A percentile compares a stretch with the other conserved stretches of the same genome.
Conservation (phyloP, 2,113 vertebrate species). For the Carassius carassius region DNA sequence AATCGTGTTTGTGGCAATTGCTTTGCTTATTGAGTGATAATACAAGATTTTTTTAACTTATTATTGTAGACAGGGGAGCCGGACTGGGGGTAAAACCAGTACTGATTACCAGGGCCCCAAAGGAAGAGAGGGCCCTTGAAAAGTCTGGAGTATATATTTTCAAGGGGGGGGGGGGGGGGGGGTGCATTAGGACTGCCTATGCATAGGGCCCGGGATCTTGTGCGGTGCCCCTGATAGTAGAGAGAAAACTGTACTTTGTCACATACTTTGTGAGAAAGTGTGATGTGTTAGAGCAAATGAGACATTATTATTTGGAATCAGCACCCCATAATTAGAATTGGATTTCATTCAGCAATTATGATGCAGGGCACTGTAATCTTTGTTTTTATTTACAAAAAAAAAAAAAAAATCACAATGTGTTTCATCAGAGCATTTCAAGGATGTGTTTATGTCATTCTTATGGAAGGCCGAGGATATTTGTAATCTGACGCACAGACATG, state of each 20-base stretch:
- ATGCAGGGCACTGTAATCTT: neutral
- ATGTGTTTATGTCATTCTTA: conserved; percentile 65
- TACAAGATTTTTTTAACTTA: neutral
- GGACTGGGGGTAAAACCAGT: no score
- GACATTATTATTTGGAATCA: neutral
- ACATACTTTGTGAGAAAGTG: neutral
- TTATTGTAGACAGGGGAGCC: no score
- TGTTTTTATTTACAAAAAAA: neutral
- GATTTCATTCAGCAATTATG: neutral
- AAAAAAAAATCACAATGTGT: neutral
- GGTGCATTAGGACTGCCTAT: no score
- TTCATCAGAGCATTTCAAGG: conserved; percentile 4
- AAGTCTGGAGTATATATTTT: no score
- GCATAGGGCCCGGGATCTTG: no score
- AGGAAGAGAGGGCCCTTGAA: no score
- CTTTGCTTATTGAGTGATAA: neutral
- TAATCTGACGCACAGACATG: conserved; percentile 57
- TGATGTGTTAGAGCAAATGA: neutral
- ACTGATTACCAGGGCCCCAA: no score
- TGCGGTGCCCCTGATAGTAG: no score
- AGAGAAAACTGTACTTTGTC: no score
- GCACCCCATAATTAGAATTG: neutral
- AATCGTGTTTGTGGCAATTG: neutral
- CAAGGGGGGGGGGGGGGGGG: no score
- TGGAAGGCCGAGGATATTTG: conserved; percentile 50